Conservation (phyloP, 2,888 invertebrate species). For the Lithosia quadra region DNA sequence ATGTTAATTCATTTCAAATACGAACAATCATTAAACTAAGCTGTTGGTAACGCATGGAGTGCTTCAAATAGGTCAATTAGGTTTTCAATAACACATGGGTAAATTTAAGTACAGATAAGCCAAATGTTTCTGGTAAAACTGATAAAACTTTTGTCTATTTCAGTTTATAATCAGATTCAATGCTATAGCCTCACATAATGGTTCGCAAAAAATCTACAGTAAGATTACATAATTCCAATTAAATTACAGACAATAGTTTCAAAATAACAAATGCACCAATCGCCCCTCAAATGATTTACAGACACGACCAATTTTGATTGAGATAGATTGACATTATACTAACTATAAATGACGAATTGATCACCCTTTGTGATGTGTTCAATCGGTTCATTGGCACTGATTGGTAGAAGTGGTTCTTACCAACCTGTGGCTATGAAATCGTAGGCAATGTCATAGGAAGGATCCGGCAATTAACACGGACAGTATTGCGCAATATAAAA, state of each 20-base stretch:
- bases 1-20: background rate
- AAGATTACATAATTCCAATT: background rate
- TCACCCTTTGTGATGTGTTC: slow-evolving; percentile 71
- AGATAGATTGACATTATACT: slow-evolving; percentile 83
- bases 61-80: background rate
- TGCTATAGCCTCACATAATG: no score
- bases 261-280: slow-evolving; percentile 33
- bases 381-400: slow-evolving; percentile 64
- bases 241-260: slow-evolving; percentile 4
- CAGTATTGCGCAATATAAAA: slow-evolving; percentile 20
- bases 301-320: slow-evolving; percentile 61
- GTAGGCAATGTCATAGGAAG: slow-evolving; percentile 46
- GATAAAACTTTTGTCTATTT: background rate
- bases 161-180: no score
- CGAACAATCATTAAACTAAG: background rate
- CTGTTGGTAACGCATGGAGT: background rate
- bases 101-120: background rate
- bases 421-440: slow-evolving; percentile 44
- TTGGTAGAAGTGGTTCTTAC: slow-evolving; percentile 65
- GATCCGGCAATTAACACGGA: slow-evolving; percentile 32
- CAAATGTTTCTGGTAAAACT: background rate
- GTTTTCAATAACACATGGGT: background rate
- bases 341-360: slow-evolving; percentile 85
- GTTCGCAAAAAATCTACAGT: background rate
- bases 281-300: slow-evolving; percentile 41